These are phyloP conservation scores for Oostethus manadensis DNA, from an alignment of 2,113 vertebrate species.

Conservation along the genomic window DNA sequence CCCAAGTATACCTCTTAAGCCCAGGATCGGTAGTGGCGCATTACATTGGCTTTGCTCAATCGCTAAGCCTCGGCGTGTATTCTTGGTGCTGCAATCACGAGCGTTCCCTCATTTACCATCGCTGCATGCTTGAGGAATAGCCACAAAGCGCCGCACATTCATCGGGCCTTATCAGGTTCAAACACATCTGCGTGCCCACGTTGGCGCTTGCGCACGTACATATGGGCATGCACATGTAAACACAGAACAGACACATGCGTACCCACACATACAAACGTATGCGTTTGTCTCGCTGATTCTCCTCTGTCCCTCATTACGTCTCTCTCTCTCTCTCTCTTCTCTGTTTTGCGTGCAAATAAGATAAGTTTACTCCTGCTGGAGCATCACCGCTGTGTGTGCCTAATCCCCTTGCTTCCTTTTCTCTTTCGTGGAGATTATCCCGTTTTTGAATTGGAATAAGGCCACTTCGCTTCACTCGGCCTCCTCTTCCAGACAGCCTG, in stretches of 20 bases:
- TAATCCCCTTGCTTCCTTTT: constrained; percentile 69
- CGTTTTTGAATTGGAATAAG: constrained; percentile 55
- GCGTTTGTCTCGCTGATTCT: constrained; percentile 55
- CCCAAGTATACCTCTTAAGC: constrained; percentile 47
- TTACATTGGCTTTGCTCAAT: constrained; percentile 48
- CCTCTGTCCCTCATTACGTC: constrained; percentile 39
- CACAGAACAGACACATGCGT: constrained; percentile 13
- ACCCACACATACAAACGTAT: constrained; percentile 4
- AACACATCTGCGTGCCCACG: constrained; percentile 61
- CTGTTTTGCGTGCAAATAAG: constrained; percentile 71
- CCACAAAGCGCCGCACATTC: constrained; percentile 54
- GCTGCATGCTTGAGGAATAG: constrained; percentile 52
- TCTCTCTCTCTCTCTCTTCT: constrained; percentile 48
- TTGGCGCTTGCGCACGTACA: constrained; percentile 33
- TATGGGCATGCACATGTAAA: constrained; percentile 24
- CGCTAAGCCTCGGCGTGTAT: constrained; percentile 43
- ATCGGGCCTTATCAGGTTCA: constrained; percentile 68
- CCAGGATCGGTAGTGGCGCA: constrained; percentile 39
- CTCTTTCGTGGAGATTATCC: constrained; percentile 66
- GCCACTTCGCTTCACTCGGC: constrained; percentile 42
- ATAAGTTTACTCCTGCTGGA: constrained; percentile 55
- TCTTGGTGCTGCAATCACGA: constrained; percentile 40
- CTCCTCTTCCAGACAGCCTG: constrained; percentile 38
- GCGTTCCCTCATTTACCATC: constrained; percentile 44
- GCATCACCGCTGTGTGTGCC: constrained; percentile 60